Evolutionary conservation across 2,113 vertebrate species (phyloP).

Genomic region (Scomber japonicus): DNA sequence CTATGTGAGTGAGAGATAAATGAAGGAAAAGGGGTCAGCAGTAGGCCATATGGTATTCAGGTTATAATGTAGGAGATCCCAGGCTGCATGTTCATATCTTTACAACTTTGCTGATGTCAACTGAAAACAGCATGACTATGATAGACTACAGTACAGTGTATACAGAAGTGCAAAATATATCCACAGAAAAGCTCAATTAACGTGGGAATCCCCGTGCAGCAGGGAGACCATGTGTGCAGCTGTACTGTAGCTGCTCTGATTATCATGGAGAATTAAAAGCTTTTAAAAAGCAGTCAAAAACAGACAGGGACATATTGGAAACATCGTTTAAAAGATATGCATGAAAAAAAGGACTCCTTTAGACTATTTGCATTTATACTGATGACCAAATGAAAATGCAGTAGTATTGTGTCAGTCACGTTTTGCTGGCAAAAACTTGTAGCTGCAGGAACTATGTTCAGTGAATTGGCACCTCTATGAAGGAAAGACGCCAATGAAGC

Average conservation of each 20-base stretch:
- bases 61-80: slow-evolving; percentile 37
- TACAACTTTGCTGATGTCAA: background rate
- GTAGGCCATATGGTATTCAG: slow-evolving; percentile 40
- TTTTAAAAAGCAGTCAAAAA: background rate
- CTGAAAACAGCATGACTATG: background rate
- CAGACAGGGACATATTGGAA: background rate
- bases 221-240: background rate
- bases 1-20: slow-evolving; percentile 38
- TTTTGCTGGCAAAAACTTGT: slow-evolving; percentile 16
- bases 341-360: background rate
- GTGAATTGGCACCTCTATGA: slow-evolving; percentile 45
- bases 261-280: slow-evolving; percentile 1
- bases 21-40: slow-evolving; percentile 18
- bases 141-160: background rate
- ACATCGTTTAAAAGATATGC: background rate
- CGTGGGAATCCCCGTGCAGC: background rate
- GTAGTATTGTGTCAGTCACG: slow-evolving; percentile 4
- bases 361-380: background rate
- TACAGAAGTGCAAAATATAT: slow-evolving; percentile 10
- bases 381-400: background rate
- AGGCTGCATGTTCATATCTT: slow-evolving; percentile 30
- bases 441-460: slow-evolving; percentile 28
- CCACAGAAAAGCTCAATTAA: slow-evolving; percentile 7
- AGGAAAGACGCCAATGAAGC: slow-evolving; percentile 31
- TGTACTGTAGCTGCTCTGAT: slow-evolving; percentile 2